phyloP scores from a whole-genome alignment of 2,888 invertebrate species.

The Antitype chi region DNA sequence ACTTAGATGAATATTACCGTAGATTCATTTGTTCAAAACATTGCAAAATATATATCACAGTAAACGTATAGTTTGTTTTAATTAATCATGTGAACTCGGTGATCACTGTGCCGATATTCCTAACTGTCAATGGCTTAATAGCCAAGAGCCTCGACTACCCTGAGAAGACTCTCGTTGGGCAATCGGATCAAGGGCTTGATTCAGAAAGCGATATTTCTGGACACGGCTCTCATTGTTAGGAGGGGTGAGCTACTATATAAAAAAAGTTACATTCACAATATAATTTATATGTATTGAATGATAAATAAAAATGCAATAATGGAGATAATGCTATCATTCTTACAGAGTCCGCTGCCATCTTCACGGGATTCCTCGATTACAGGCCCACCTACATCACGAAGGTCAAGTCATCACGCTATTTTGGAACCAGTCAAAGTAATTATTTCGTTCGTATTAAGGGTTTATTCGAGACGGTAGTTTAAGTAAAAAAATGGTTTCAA shows the following conservation, averaged over 20 bases:
- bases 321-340: slow-evolving; percentile 8
- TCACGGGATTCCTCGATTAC: slow-evolving; percentile 86
- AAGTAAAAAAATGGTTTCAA: background rate
- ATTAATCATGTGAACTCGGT: no score
- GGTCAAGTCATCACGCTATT: slow-evolving; percentile 86
- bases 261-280: no score
- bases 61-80: background rate
- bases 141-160: no score
- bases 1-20: background rate
- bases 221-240: no score
- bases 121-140: no score
- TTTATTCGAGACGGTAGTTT: background rate
- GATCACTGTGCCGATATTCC: no score
- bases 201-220: no score
- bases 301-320: no score
- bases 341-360: slow-evolving; percentile 82
- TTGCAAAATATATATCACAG: background rate
- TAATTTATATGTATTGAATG: no score
- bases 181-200: no score
- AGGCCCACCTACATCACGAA: slow-evolving; percentile 85
- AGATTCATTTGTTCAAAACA: background rate
- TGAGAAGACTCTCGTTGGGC: no score
- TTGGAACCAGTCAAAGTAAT: slow-evolving; percentile 84
- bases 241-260: no score
- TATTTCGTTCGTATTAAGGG: slow-evolving; percentile 24